Evolutionary conservation across 2,888 invertebrate genomes (phyloP).

Genomic region (Cinara cedri): DNA sequence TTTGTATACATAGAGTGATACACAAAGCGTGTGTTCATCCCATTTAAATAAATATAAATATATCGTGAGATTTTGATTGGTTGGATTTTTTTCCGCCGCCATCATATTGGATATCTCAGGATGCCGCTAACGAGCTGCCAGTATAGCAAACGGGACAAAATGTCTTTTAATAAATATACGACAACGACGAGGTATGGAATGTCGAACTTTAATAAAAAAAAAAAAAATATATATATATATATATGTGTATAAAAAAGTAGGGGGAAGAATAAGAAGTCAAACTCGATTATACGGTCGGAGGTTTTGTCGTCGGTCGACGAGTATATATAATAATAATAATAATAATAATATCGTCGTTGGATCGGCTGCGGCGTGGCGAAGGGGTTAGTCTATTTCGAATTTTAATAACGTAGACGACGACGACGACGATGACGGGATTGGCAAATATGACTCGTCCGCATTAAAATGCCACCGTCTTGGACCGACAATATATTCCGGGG

Average conservation of each 20-base stretch:
- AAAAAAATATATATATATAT: constrained; percentile 7
- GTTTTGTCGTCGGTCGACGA: constrained; percentile 22
- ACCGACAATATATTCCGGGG: constrained; percentile 21
- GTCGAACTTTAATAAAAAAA: constrained; percentile 44
- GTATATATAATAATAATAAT: constrained; percentile 29
- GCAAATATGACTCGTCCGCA: constrained; percentile 51
- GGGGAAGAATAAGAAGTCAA: neutral
- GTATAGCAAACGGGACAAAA: neutral
- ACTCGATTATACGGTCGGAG: constrained; percentile 50
- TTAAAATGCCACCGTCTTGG: constrained; percentile 49
- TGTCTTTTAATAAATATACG: constrained; percentile 50
- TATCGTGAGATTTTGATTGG: neutral
- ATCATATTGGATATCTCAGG: too few relatives aligned
- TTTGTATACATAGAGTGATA: too few relatives aligned
- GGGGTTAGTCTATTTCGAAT: constrained; percentile 48
- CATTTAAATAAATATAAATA: too few relatives aligned
- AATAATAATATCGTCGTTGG: too few relatives aligned
- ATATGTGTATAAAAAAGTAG: too few relatives aligned
- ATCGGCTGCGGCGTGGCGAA: constrained; percentile 22
- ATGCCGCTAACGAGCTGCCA: neutral
- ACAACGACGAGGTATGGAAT: constrained; percentile 28
- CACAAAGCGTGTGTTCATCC: too few relatives aligned
- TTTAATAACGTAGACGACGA: constrained; percentile 51
- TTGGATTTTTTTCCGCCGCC: neutral
- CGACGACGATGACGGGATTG: constrained; percentile 14